A percentile compares a stretch with the other conserved stretches of the same genome.
phyloP scores from a whole-genome alignment of 2,113 vertebrate genomes.

The Nerophis ophidion region DNA sequence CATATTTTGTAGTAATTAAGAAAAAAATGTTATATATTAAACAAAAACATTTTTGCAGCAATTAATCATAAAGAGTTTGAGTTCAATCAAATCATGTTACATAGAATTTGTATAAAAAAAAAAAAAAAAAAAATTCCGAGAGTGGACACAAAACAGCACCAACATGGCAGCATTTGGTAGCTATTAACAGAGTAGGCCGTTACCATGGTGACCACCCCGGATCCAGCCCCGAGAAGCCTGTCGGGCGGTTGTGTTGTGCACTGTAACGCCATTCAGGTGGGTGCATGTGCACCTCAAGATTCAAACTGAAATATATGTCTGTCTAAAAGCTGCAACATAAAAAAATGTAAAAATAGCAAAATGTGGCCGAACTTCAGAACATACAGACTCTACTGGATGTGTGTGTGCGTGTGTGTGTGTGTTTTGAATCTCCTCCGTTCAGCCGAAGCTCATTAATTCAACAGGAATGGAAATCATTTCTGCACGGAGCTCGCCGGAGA shows the following conservation, averaged over 20 bases:
- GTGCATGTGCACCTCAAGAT: neutral
- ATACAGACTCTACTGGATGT: constrained; percentile 54
- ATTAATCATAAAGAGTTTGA: too few relatives aligned
- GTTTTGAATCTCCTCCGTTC: constrained; percentile 69
- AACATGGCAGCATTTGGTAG: constrained; percentile 71
- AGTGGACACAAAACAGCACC: constrained; percentile 41
- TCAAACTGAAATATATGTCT: constrained; percentile 15
- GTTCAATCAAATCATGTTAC: too few relatives aligned
- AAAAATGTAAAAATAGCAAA: constrained; percentile 30
- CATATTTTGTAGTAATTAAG: too few relatives aligned
- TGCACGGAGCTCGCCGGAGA: constrained; percentile 67
- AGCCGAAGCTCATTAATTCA: constrained; percentile 85
- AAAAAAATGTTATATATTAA: too few relatives aligned
- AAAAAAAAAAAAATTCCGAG: neutral
- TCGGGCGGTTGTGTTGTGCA: constrained; percentile 7
- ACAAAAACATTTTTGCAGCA: too few relatives aligned
- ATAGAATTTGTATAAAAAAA: neutral
- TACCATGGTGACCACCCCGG: constrained; percentile 77
- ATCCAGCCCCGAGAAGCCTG: constrained; percentile 61
- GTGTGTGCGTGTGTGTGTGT: constrained; percentile 33
- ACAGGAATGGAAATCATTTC: constrained; percentile 80
- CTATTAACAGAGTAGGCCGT: constrained; percentile 61
- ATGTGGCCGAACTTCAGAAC: constrained; percentile 46
- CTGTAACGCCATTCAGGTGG: constrained; percentile 2
- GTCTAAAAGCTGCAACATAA: constrained; percentile 15